phyloP scores from a whole-genome alignment of 92 coral and sea anemone genomes.

The Porites rus region DNA sequence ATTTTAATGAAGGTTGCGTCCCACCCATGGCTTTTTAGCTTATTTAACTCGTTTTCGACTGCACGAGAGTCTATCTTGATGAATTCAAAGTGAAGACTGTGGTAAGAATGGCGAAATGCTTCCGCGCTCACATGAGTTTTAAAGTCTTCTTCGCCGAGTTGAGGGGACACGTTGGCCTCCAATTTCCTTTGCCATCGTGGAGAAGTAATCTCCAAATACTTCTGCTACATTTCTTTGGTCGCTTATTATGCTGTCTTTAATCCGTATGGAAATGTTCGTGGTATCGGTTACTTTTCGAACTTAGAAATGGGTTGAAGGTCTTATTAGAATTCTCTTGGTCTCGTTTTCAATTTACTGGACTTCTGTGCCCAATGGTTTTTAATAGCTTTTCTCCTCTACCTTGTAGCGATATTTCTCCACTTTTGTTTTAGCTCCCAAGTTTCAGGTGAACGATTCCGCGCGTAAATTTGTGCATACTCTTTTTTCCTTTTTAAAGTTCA shows the following conservation, averaged over 20 bases:
- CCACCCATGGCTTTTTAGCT: slow-evolving; percentile 30
- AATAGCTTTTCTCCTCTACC: slow-evolving; percentile 53
- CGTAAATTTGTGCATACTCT: slow-evolving; percentile 51
- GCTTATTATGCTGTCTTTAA: slow-evolving; percentile 13
- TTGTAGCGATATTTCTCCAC: slow-evolving; percentile 61
- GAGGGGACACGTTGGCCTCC: slow-evolving; percentile 5
- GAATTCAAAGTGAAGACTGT: slow-evolving; percentile 4
- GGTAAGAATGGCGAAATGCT: neutral
- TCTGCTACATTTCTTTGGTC: slow-evolving; percentile 26
- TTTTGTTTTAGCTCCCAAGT: slow-evolving; percentile 63
- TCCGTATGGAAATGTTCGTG: slow-evolving; percentile 6
- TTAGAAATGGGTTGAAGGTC: slow-evolving; percentile 39
- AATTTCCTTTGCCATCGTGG: slow-evolving; percentile 42
- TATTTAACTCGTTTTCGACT: slow-evolving; percentile 9
- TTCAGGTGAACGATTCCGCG: slow-evolving; percentile 27
- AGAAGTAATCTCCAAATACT: slow-evolving; percentile 23
- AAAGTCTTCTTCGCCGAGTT: slow-evolving; percentile 23
- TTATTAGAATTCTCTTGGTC: slow-evolving; percentile 32
- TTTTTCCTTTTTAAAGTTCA: slow-evolving; percentile 49
- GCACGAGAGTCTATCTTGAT: neutral
- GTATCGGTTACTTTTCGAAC: slow-evolving; percentile 39
- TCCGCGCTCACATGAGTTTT: slow-evolving; percentile 7
- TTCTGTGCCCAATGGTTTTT: slow-evolving; percentile 12
- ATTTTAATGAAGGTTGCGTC: slow-evolving; percentile 13
- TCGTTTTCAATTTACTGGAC: slow-evolving; percentile 2